Base-by-base conservation (phyloP, 2,797 vertebrate genomes). In the Coccyzus lansbergi region DNA sequence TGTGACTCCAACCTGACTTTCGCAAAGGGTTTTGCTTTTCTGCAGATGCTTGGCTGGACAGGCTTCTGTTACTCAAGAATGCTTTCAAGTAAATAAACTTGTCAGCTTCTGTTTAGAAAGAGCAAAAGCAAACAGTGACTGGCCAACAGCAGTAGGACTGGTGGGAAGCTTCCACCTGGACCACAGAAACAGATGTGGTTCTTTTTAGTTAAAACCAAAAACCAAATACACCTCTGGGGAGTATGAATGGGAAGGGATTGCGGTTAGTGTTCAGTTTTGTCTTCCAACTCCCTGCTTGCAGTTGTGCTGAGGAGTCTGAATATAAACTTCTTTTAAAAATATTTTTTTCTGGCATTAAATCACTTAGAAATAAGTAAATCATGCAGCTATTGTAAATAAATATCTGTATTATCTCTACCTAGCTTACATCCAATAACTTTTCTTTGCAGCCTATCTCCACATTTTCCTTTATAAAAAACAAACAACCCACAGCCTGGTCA, bases 321-420 rank as follows among this genome's bases (percentile, higher is more conserved):
- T 44, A 7, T 0, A 25, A 20, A 14, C 25, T 49, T 48, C 15
- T 72, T 12, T 0, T 15, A 22, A 58, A 58, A 12, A 0, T 7
- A 3, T 36, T 15, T n/a, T 22, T 52, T 56, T 36, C 59, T 13
- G 16, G 5, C 58, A 15, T 58, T 34, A 55, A 44, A n/a, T 77
- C 5, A 29, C 25, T 53, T 40, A 12, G 24, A 91, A 78, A 3
- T 28, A 52, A 81, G 55, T 69, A 70, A 38, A 14, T 28, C 10
- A 15, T 76, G 38, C 14, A 56, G 0, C 31, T 74, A 1, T 26
- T 6, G 34, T 31, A 78, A 62, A 11, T 53, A 2, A 67, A 10
- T 56, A 55, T 69, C 59, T 33, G 9, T 56, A 9, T 6, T 28
- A n/a, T 44, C 6, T 48, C 22, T 38, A 15, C 7, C 3, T 70